Percentiles rank a stretch among this genome's conserved stretches.
These are phyloP conservation scores for Pyrgus malvae DNA, from an alignment of 2,888 invertebrate genomes.

Conservation along the genomic window DNA sequence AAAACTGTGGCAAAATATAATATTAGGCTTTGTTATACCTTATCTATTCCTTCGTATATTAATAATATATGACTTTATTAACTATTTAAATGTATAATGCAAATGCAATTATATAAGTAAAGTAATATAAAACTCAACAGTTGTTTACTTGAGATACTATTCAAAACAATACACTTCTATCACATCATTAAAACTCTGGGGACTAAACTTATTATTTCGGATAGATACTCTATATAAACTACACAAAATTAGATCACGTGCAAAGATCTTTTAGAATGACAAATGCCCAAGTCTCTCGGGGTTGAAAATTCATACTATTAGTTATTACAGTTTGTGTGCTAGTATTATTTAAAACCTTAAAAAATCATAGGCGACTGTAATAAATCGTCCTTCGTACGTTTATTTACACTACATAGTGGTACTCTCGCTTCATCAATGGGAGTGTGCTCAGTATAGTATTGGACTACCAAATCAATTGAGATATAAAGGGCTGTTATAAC, in stretches of 20 bases:
- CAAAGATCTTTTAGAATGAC: slow-evolving; percentile 14
- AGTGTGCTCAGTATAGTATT: no score
- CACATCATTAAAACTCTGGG: slow-evolving; percentile 1
- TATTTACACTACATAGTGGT: no score
- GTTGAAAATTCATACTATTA: background rate
- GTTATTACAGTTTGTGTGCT: no score
- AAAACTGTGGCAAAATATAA: background rate
- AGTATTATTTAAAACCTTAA: no score
- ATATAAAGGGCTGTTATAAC: no score
- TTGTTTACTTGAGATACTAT: slow-evolving; percentile 10
- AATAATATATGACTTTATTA: background rate
- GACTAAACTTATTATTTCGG: background rate
- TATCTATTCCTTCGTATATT: slow-evolving; percentile 2
- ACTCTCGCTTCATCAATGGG: no score
- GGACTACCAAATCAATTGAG: no score
- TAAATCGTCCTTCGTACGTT: no score
- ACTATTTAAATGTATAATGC: slow-evolving; percentile 9
- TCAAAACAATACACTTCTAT: background rate
- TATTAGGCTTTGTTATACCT: background rate
- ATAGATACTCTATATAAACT: slow-evolving; percentile 2
- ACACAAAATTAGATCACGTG: slow-evolving; percentile 19
- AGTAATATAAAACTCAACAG: slow-evolving; percentile 2
- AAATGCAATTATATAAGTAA: slow-evolving; percentile 19
- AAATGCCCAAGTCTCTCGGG: background rate
- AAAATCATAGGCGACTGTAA: no score